phyloP scores from a whole-genome alignment of 2,888 invertebrate genomes.

The Morpho helenor region DNA sequence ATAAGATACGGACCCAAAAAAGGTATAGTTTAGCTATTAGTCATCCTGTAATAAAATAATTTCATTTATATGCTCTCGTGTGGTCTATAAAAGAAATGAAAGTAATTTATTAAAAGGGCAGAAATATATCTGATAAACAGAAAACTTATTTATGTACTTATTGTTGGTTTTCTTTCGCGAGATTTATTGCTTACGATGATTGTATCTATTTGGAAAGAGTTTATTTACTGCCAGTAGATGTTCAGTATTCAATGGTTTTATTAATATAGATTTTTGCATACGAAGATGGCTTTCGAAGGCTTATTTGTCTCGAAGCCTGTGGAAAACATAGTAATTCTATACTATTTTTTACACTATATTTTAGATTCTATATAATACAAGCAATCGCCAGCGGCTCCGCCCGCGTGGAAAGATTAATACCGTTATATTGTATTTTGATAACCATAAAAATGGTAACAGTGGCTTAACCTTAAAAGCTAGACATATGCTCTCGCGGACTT shows the following conservation, averaged over 20 bases:
- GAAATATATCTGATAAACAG: constrained; percentile 27
- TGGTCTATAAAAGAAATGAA: constrained; percentile 21
- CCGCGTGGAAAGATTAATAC: too few relatives aligned
- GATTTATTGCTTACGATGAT: constrained; percentile 26
- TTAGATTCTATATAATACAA: too few relatives aligned
- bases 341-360: too few relatives aligned
- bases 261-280: too few relatives aligned
- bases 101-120: constrained; percentile 25
- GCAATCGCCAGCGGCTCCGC: too few relatives aligned
- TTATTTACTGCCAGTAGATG: constrained; percentile 17
- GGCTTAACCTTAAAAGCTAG: too few relatives aligned
- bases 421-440: too few relatives aligned
- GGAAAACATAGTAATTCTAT: too few relatives aligned
- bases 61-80: constrained; percentile 12
- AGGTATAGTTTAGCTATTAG: neutral
- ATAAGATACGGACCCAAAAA: neutral
- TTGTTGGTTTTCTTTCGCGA: constrained; percentile 23
- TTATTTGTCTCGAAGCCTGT: too few relatives aligned
- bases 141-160: constrained; percentile 28
- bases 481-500: too few relatives aligned
- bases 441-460: too few relatives aligned
- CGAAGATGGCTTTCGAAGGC: too few relatives aligned
- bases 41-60: constrained; percentile 5
- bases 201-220: constrained; percentile 19
- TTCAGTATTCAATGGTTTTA: constrained; percentile 3